A percentile compares a stretch with the other conserved stretches of the same genome.
Evolutionary conservation across 2,797 vertebrate species (phyloP).

Genomic region (Spinibarbus caldwelli): DNA sequence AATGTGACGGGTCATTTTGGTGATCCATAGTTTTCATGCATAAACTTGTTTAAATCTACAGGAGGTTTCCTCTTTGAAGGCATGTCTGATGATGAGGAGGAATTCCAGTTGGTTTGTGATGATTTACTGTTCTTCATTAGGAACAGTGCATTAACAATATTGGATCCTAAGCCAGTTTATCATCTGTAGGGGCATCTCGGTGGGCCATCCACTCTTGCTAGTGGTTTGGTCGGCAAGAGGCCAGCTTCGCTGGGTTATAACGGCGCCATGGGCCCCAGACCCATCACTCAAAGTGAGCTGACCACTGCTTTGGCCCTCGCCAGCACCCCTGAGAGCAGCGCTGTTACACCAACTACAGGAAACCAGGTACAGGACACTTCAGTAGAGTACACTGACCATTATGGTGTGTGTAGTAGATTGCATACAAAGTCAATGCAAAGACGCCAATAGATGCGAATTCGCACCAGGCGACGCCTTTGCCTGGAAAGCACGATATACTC

Average conservation of each 20-base stretch:
- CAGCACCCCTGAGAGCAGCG: constrained; percentile 89
- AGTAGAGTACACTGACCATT: no score
- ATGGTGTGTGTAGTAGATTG: no score
- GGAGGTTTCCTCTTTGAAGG: constrained; percentile 89
- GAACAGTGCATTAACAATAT: constrained; percentile 4
- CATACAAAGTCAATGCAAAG: no score
- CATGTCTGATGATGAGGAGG: constrained; percentile 87
- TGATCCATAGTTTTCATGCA: background rate
- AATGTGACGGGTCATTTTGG: background rate
- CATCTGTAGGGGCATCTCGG: constrained; percentile 75
- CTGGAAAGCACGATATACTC: no score
- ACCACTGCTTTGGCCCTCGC: constrained; percentile 85
- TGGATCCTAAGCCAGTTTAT: constrained; percentile 1
- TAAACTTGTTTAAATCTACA: constrained; percentile 58
- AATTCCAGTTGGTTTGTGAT: constrained; percentile 81
- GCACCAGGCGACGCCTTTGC: no score
- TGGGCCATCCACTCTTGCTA: constrained; percentile 76
- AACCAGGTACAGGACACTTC: constrained; percentile 78
- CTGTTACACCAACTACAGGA: constrained; percentile 84
- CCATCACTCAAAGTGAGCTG: constrained; percentile 88
- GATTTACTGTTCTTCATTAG: constrained; percentile 22
- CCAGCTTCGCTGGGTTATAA: constrained; percentile 85
- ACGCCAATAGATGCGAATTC: no score
- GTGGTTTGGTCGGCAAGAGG: constrained; percentile 76
- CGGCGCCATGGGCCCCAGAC: constrained; percentile 83